These are phyloP conservation scores for Falco punctatus DNA, from an alignment of 2,113 vertebrate species.

Conservation along the genomic window DNA sequence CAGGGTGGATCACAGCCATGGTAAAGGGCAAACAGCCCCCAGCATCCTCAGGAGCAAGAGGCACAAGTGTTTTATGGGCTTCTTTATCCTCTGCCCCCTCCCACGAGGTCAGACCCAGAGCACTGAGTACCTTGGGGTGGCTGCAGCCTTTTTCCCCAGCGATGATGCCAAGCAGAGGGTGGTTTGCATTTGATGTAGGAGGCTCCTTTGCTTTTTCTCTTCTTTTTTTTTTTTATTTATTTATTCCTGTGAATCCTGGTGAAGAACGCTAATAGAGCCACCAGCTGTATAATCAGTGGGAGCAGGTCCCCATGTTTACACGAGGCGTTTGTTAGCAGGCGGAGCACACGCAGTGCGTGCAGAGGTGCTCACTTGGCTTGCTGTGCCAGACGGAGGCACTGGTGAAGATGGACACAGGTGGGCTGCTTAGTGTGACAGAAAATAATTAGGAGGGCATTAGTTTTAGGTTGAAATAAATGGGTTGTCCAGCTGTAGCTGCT, in stretches of 20 bases:
- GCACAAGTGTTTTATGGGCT: neutral
- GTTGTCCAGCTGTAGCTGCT: slow-evolving; percentile 82
- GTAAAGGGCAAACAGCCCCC: neutral
- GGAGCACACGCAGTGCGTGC: neutral
- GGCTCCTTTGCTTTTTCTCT: neutral
- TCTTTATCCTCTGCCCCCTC: neutral
- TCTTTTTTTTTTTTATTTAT: neutral
- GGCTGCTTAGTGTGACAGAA: slow-evolving; percentile 30
- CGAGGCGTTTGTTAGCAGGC: neutral
- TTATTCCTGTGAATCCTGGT: neutral
- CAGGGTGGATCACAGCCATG: neutral
- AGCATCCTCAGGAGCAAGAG: neutral
- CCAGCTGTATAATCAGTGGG: neutral
- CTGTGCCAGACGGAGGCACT: neutral
- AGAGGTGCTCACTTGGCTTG: neutral
- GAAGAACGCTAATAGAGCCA: neutral
- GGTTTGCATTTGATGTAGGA: neutral
- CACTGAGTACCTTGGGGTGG: fast-evolving
- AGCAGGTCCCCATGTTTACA: neutral
- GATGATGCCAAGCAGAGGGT: neutral
- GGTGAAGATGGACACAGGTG: slow-evolving; percentile 43
- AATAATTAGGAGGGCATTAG: slow-evolving; percentile 63
- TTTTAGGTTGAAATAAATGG: slow-evolving; percentile 73
- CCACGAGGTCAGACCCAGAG: neutral
- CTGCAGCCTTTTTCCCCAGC: neutral